Conservation (phyloP, 2,113 vertebrate genomes). For the Xenus cinereus region DNA sequence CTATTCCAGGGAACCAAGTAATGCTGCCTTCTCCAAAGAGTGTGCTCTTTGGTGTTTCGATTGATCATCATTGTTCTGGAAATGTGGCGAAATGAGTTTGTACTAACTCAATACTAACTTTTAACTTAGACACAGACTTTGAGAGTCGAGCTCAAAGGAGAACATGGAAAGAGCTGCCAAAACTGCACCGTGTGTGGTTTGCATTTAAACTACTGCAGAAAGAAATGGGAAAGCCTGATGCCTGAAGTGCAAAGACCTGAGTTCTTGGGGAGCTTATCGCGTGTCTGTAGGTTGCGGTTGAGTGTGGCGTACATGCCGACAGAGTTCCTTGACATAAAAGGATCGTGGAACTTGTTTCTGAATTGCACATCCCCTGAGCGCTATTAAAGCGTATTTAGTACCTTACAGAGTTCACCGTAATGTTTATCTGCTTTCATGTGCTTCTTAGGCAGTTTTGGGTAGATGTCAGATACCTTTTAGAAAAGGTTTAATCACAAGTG, state of each 20-base stretch:
- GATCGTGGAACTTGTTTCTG: neutral
- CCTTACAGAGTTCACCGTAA: neutral
- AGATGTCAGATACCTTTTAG: neutral
- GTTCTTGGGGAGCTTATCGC: neutral
- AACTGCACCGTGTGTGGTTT: neutral
- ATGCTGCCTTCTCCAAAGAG: neutral
- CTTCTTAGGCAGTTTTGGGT: neutral
- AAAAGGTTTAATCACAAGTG: neutral
- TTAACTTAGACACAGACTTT: neutral
- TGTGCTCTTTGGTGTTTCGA: neutral
- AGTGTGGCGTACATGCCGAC: accelerated
- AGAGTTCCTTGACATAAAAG: neutral
- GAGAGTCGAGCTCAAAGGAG: neutral
- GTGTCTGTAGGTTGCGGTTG: neutral
- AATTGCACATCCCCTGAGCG: neutral
- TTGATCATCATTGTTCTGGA: neutral
- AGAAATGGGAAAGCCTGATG: neutral
- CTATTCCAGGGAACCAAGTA: neutral
- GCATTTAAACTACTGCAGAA: neutral
- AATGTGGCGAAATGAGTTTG: neutral
- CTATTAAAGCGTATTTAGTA: neutral
- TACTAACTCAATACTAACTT: neutral
- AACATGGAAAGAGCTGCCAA: neutral
- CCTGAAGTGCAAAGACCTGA: neutral
- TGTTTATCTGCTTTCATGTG: neutral